Conservation (phyloP, 2,888 invertebrate species). For the Hartigia nigra region DNA sequence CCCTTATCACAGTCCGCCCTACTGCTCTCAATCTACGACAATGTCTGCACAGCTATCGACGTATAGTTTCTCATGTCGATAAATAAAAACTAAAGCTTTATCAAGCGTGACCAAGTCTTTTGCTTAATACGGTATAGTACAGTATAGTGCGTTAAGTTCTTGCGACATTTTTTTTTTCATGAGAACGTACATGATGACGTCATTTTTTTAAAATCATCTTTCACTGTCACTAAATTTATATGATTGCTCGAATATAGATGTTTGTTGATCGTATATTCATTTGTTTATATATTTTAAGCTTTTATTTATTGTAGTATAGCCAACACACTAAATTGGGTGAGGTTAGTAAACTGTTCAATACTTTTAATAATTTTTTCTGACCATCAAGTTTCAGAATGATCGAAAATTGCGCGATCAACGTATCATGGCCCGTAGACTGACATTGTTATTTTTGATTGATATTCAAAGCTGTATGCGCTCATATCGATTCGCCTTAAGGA, state of each 20-base stretch:
- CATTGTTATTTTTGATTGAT: background rate
- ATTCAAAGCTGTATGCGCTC: background rate
- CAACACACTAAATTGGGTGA: background rate
- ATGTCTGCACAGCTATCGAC: slow-evolving; percentile 2
- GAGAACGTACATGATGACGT: background rate
- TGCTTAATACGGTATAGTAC: background rate
- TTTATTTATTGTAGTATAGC: background rate
- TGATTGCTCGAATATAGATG: too few species aligned
- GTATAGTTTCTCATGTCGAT: background rate
- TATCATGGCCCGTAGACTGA: background rate
- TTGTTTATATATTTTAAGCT: too few species aligned
- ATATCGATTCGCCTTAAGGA: background rate
- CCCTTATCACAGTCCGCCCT: background rate
- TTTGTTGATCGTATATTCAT: too few species aligned
- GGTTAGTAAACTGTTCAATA: background rate
- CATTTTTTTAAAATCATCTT: background rate
- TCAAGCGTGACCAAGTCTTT: background rate
- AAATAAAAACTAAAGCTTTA: background rate
- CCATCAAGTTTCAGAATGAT: background rate
- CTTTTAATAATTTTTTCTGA: background rate
- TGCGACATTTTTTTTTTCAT: background rate
- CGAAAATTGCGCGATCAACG: too few species aligned
- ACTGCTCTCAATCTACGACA: background rate
- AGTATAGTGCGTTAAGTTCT: background rate
- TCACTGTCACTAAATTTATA: too few species aligned